phyloP scores from a whole-genome alignment of 2,888 invertebrate genomes.

The Rhopalosiphum nymphaeae region DNA sequence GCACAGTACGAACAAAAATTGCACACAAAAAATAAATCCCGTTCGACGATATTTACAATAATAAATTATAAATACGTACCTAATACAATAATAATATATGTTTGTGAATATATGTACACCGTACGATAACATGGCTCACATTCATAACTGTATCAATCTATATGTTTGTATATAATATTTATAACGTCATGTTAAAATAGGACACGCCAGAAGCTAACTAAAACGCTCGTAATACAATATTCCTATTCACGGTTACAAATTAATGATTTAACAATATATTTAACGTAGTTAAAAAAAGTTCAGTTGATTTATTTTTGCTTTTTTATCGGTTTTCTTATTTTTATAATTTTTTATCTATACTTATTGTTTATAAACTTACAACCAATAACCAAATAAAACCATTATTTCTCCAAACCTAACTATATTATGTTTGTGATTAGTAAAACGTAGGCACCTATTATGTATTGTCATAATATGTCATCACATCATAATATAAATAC shows the following conservation, averaged over 20 bases:
- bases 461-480: too few species aligned
- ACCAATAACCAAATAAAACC: background rate
- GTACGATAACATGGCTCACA: slow-evolving; percentile 45
- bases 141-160: slow-evolving; percentile 14
- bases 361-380: background rate
- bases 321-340: background rate
- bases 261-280: background rate
- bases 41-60: background rate
- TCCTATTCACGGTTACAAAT: background rate
- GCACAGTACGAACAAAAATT: background rate
- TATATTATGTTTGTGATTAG: background rate
- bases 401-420: background rate
- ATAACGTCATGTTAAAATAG: background rate
- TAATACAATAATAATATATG: background rate
- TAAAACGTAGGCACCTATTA: background rate
- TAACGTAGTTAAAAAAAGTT: background rate
- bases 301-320: background rate
- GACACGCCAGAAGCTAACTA: background rate
- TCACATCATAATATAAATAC: background rate
- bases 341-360: background rate
- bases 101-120: slow-evolving; percentile 41
- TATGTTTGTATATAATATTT: background rate
- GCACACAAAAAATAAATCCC: background rate
- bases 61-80: background rate
- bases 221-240: background rate